These are phyloP conservation scores for Lymantria dispar DNA, from an alignment of 2,888 invertebrate species.

Conservation along the genomic window DNA sequence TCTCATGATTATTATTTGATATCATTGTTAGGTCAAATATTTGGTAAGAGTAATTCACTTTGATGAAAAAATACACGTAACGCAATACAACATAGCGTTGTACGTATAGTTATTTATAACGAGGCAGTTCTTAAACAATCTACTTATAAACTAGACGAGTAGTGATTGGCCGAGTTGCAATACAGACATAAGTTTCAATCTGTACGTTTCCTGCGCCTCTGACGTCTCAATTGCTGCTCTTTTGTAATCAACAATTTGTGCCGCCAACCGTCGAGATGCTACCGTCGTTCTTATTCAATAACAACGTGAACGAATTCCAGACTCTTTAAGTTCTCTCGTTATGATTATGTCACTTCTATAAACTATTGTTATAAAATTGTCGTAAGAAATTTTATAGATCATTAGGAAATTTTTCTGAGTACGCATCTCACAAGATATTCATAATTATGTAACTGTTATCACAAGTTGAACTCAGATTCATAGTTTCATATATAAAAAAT, in stretches of 20 bases:
- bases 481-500: too few species aligned
- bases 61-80: constrained; percentile 10
- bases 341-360: constrained; percentile 47
- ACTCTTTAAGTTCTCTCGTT: constrained; percentile 61
- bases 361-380: too few species aligned
- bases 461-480: too few species aligned
- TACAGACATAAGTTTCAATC: constrained; percentile 76
- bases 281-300: constrained; percentile 66
- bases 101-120: constrained; percentile 33
- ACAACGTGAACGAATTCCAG: constrained; percentile 67
- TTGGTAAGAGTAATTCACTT: constrained; percentile 13
- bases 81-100: constrained; percentile 13
- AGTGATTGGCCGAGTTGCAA: constrained; percentile 41
- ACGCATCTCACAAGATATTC: too few species aligned
- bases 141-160: constrained; percentile 36
- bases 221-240: constrained; percentile 80
- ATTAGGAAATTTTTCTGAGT: too few species aligned
- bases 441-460: too few species aligned
- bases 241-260: constrained; percentile 80
- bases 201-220: constrained; percentile 68
- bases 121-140: constrained; percentile 32
- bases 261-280: constrained; percentile 62
- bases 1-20: constrained; percentile 40
- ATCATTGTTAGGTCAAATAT: constrained; percentile 38
- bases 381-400: too few species aligned